Evolutionary conservation across 1,140 invertebrate genomes (phyloP).

Genomic region (Lycorma delicatula): DNA sequence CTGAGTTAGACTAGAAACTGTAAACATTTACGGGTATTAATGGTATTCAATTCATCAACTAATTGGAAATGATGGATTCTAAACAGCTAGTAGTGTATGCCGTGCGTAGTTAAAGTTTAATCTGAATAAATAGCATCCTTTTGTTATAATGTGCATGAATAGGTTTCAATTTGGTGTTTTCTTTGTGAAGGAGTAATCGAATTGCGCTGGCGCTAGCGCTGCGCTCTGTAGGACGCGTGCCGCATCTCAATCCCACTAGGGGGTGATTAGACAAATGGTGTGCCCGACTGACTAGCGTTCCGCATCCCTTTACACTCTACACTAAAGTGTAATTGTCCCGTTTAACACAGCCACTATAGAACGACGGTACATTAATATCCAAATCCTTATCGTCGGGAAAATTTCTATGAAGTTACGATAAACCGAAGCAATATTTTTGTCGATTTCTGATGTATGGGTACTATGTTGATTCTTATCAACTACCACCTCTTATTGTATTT

Average conservation of each 20-base stretch:
- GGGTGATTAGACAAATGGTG: too few relatives aligned
- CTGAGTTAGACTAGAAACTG: background rate
- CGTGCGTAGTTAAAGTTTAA: background rate
- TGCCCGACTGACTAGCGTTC: too few relatives aligned
- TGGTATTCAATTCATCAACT: background rate
- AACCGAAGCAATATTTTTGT: too few relatives aligned
- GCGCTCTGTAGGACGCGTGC: background rate
- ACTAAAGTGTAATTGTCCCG: background rate
- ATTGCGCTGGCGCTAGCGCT: background rate
- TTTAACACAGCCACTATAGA: background rate
- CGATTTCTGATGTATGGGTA: too few relatives aligned
- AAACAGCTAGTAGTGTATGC: background rate
- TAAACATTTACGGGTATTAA: background rate
- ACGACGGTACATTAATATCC: background rate
- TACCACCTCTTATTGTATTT: too few relatives aligned
- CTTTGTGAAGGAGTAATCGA: background rate
- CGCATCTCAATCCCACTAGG: background rate
- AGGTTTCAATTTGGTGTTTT: background rate
- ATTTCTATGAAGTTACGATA: too few relatives aligned
- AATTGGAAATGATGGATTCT: background rate
- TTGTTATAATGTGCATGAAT: background rate
- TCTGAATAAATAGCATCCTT: background rate
- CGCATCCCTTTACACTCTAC: background rate
- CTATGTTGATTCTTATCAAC: too few relatives aligned
- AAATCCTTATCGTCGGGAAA: too few relatives aligned